Base-by-base conservation (phyloP, 2,888 invertebrate genomes). In the Nymphalis polychloros region DNA sequence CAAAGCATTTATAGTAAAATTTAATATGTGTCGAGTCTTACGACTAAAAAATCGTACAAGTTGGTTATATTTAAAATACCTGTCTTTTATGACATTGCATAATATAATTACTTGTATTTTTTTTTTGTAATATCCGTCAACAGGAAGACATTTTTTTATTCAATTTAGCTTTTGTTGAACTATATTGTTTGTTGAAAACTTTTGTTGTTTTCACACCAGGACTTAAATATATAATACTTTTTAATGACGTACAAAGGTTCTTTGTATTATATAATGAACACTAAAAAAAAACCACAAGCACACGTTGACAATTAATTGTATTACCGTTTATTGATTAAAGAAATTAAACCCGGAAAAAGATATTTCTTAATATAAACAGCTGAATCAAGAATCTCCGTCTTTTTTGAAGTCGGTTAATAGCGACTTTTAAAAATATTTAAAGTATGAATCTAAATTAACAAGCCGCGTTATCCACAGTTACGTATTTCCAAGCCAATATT, bases 91-190 rank as follows among this genome's bases (percentile, higher is more conserved):
- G 67, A 31, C 35, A 49, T 49, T 60, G 17, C 10, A 16, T 68
- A 63, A 68, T 64, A 64, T 23, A 64, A 63, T 64, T 59, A 68
- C n/a, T n/a, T 63, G 41, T 57, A 47, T 55, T 41, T 48, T 60
- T n/a, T 48, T 41, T 62, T 63, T 48, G 16, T 10, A 47, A 68
- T 41, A 63, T 68, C 59, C 41, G 59, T 60, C 59, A 68, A 59
- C 53, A 63, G 49, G 13, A 46, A 31, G 53, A 64, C 63, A 35
- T 53, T 59, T 59, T 59, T 59, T 41, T 55, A 63, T 60, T 60
- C 53, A 41, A 13, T 47, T 63, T 53, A 31, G 19, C 7, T 57
- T 68, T 57, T 67, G 31, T 50, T 57, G 3, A 23, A 60, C 46
- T 17, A 2, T n/a, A 17, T 55, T 8, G 17, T 5, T 16, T 8